A percentile compares a stretch with the other conserved stretches of the same genome.
Evolutionary conservation across 35 echinoderm and acorn worm genomes (phyloP).

Genomic region (Apostichopus californicus): DNA sequence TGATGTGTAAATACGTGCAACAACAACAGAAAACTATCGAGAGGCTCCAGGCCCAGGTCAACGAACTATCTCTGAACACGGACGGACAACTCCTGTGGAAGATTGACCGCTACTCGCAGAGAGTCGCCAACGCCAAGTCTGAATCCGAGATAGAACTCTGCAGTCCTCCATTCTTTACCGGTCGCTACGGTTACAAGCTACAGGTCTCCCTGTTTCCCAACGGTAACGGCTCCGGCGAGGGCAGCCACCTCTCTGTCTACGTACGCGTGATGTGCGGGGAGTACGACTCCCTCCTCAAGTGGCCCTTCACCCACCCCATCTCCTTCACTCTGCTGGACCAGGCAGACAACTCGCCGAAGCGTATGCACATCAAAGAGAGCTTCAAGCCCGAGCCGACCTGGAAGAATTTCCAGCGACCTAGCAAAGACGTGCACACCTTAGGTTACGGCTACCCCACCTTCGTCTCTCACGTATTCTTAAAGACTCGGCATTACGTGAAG

Average conservation of each 20-base stretch:
- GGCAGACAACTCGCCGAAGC: conserved; percentile 67
- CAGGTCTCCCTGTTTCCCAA: conserved; percentile 87
- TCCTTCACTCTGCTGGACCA: conserved; percentile 91
- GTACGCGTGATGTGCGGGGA: conserved; percentile 82
- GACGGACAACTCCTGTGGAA: conserved; percentile 92
- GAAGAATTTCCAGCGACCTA: conserved; percentile 99
- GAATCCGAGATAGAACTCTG: conserved; percentile 72
- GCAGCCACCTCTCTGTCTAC: conserved; percentile 83
- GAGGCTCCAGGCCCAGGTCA: conserved; percentile 66
- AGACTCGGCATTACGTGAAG: conserved; percentile 80
- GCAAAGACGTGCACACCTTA: conserved; percentile 82
- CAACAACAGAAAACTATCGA: conserved; percentile 82
- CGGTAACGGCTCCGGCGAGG: conserved; percentile 93
- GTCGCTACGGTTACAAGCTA: conserved; percentile 88
- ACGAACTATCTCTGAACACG: conserved; percentile 72
- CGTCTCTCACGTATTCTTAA: conserved; percentile 85
- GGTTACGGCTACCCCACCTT: conserved; percentile 98
- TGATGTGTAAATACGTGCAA: conserved; percentile 74
- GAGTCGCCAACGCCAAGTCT: conserved; percentile 70
- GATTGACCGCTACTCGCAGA: conserved; percentile 74
- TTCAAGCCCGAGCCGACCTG: conserved; percentile 95
- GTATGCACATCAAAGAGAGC: conserved; percentile 88
- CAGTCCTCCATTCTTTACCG: conserved; percentile 85
- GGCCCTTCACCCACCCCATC: conserved; percentile 94
- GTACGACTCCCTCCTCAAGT: conserved; percentile 84